Evolutionary conservation across 2,113 vertebrate genomes (phyloP), one percentile per base, ranked within the genome.

Genomic region (Chionodraco myersi): DNA sequence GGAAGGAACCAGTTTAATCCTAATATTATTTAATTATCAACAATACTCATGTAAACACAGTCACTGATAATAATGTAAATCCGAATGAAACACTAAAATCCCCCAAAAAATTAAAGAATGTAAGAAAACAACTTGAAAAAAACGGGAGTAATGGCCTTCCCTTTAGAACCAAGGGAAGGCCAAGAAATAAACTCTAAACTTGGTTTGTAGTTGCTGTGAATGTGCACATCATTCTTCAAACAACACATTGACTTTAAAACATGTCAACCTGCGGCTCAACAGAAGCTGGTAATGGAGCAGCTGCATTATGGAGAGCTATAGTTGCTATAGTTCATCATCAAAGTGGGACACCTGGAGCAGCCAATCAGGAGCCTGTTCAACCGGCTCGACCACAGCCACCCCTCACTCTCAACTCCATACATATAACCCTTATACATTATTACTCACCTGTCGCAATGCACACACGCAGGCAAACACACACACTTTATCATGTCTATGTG

Each of bases 401-500:
- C 64, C 68, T 58, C 44, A 59, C 26, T 21, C 0, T 45, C 49
- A 44, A 36, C 49, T 66, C 58, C 47, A 84, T 23, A 41, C 59
- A 74, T 77, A 73, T 68, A 82, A 70, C 66, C 71, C 60, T 56
- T 10, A 74, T 83, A 79, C 61, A 77, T 76, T 81, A 51, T 18
- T 82, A 41, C 69, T 72, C 54, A 34, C 68, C 71, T 41, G 36
- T 41, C 36, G 36, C 47, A 67, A 51, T 26, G 49, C 67, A 58
- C 41, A 34, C 64, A 36, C 69, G 48, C 47, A 58, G 45, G 47
- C 61, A 80, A 54, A 44, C 48, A 64, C 74, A 69, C 57, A 72
- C 16, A 73, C 52, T 74, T 79, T 84, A 89, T 87, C 83, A 83
- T 79, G 67, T 70, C 45, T 57, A 70, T 58, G 67, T 53, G 88